phyloP scores from a whole-genome alignment of 2,113 vertebrate species.

The Actenoides lindsayi region DNA sequence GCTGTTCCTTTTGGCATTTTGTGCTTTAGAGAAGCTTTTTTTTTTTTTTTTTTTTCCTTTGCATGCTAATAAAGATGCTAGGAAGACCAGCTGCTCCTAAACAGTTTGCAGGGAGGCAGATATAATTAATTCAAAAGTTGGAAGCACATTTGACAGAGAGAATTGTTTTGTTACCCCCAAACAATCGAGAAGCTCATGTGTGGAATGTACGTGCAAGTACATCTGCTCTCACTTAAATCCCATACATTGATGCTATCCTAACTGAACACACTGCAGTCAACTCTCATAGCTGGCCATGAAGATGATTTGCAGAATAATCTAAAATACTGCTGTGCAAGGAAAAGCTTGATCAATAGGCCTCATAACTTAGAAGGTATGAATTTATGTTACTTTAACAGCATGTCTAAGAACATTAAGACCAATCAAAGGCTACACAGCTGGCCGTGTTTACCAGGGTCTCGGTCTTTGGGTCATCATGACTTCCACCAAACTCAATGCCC shows the following conservation, averaged over 20 bases:
- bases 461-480: background rate
- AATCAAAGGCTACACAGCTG: background rate
- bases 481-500: background rate
- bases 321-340: constrained; percentile 37
- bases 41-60: background rate
- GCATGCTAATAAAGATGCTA: constrained; percentile 44
- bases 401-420: constrained; percentile 13
- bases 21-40: background rate
- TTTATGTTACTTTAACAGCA: background rate
- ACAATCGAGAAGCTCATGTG: background rate
- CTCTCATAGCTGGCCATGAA: constrained; percentile 9
- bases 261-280: background rate
- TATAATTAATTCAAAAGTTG: constrained; percentile 55
- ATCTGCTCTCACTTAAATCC: constrained; percentile 21
- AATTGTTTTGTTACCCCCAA: constrained; percentile 36
- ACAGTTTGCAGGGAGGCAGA: constrained; percentile 14
- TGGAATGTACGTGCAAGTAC: background rate
- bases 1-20: background rate
- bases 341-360: constrained; percentile 37
- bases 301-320: constrained; percentile 63
- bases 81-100: constrained; percentile 31
- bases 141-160: constrained; percentile 20
- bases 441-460: background rate
- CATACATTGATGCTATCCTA: background rate
- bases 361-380: constrained; percentile 5